Base-by-base conservation (phyloP, 2,888 invertebrate genomes). In the Plusia festucae region DNA sequence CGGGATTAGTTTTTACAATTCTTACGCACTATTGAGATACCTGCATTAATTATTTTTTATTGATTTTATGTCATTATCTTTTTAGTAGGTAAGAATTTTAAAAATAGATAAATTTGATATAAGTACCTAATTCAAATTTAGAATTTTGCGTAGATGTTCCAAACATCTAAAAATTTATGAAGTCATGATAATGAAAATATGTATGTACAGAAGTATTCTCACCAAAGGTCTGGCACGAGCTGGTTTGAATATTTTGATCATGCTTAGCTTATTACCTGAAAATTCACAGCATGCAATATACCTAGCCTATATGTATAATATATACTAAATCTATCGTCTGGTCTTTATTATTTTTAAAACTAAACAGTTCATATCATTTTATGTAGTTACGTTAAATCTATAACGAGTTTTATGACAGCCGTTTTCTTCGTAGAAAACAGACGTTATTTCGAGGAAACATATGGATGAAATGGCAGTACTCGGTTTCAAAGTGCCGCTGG, bases 371-470 rank as follows among this genome's bases (percentile, higher is more conserved):
- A 92, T 92, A 89, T 90, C 89, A 90, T 92, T 92, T 91, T 88
- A 92, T 90, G 90, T 87, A 82, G 54, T 18, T 49, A 51, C 77
- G 75, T 82, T 84, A 86, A 86, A 89, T 90, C 90, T 91, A 90
- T 87, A 88, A 87, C 83, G 83, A 85, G 90, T 89, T 95, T 95
- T 93, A 94, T 87, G 92, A 91, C 88, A 83, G 91, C 79, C 85
- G 89, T 93, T 93, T 91, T 90, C 85, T 94, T 94, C 93, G 90
- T 87, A 90, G 94, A 94, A 94, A 94, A 93, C 94, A 95, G 93
- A 94, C 93, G 90, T 93, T 88, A 91, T 88, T 95, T 94, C 94
- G 89, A 93, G 94, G 94, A 95, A 94, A 90, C 94, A 94, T 93
- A 91, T 95, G 94, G 91, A 87, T 85, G 89, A 88, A 90, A 92